Base-by-base conservation (phyloP, 2,113 vertebrate genomes). In the Damaliscus lunatus region DNA sequence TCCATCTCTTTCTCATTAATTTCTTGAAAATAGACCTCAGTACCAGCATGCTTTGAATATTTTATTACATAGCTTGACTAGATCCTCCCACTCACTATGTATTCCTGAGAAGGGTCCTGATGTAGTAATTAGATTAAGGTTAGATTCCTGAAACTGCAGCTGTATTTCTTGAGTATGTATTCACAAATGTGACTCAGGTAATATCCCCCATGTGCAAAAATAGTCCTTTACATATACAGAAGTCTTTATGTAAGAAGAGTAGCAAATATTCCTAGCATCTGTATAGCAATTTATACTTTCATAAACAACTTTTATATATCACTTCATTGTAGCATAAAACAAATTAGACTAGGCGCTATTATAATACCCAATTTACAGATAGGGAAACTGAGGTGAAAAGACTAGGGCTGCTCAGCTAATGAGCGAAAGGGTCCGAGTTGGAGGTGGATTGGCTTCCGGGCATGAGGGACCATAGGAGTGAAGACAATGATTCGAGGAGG, bases 381-480 rank as follows among this genome's bases (percentile, higher is more conserved):
- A 19, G 96, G 29, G 62, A 60, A 46, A 59, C 10, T 10, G 21
- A 83, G 10, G 10, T 83, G 46, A 87, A 90, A 62, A 89, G 27
- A n/a, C 7, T 10, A 57, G 27, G 31, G 40, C 4, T 64, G n/a
- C 8, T 67, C 77, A 62, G 14, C 6, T 9, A 48, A 57, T 3
- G 14, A 71, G 33, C 17, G 5, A 19, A 7, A 40, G n/a, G 62
- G 10, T 23, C 77, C 40, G 11, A 48, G 11, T 2, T 21, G 2
- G 43, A 57, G 50, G 1, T 31, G 55, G 16, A 19, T 71, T 82
- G 81, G 31, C 15, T 80, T 55, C 25, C 43, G 55, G 55, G 23
- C 14, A 12, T 2, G 3, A 53, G 84, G n/a, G 36, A 59, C 16
- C 14, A 1, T 1, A 3, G 5, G 23, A 6, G 1, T 19, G 36